Base-by-base conservation (phyloP, 2,113 vertebrate species). In the Pao palembangensis region DNA sequence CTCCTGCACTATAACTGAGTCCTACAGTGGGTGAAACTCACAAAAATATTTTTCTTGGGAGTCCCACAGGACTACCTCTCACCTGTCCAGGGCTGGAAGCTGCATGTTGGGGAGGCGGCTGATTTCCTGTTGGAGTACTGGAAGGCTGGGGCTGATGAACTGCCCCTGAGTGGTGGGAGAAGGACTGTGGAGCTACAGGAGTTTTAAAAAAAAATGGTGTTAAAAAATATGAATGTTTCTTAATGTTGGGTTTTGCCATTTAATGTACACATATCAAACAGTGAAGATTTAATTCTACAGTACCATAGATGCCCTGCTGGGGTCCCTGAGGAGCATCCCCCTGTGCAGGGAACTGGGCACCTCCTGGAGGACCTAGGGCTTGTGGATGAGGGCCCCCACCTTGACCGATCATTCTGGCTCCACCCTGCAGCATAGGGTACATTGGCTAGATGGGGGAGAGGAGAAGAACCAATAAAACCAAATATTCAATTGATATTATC, bases 51-150 rank as follows among this genome's bases (percentile, higher is more conserved):
- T n/a, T 47, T n/a, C n/a, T 11, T 16, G 44, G 44, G 44, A 47
- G n/a, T 49, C 17, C 46, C 47, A 44, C 43, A 44, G 43, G 15
- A 7, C 43, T 16, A 2, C 0, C 4, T 21, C 46, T 86, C 79
- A 95, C 94, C 94, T 95, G 94, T 88, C 93, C 94, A 3, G 94
- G 94, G 80, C 94, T 96, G 47, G 94, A 93, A 41, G 94, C 93
- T 13, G 93, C 85, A 55, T 96, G 94, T 85, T 96, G 94, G 42
- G 92, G 92, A 52, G 93, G 93, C 4, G 91, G 93, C 86, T 95
- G 94, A 88, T 84, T 95, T 69, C 93, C 94, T 28, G 94, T 95
- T 8, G 94, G 94, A 1, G 94, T 96, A 81, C 92, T 95, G 63
- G 94, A 93, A 20, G 94, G 94, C 80, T 96, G 94, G 6, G 94